Percentiles rank a stretch among this genome's conserved stretches.
Conservation (phyloP, 2,888 invertebrate genomes). For the Rotaria socialis region DNA sequence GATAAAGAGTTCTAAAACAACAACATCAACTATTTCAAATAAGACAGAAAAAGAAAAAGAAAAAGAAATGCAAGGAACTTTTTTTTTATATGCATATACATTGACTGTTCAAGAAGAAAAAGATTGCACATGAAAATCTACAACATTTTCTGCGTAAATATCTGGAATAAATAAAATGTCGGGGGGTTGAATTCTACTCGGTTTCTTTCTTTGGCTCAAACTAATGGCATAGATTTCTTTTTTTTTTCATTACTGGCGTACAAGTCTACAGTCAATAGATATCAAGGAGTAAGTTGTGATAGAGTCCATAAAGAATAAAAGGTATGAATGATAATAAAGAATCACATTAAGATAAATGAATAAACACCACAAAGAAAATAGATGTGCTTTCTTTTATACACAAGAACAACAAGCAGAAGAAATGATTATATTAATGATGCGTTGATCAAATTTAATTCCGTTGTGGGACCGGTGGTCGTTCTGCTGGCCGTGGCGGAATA, state of each 20-base stretch:
- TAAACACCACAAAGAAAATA: background rate
- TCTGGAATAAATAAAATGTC: background rate
- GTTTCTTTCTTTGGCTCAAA: background rate
- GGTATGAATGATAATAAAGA: background rate
- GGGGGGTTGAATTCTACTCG: background rate
- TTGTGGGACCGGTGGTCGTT: slow-evolving; percentile 35
- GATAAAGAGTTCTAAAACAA: background rate
- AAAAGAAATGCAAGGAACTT: background rate
- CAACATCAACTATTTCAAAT: background rate
- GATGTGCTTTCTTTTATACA: background rate
- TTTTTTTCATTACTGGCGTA: background rate
- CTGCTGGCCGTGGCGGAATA: slow-evolving; percentile 2
- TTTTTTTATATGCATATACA: background rate
- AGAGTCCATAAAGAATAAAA: background rate
- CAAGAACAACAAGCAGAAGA: background rate
- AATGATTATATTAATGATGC: background rate
- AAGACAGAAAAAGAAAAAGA: background rate
- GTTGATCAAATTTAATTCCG: background rate
- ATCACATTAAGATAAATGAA: background rate
- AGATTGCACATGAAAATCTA: background rate
- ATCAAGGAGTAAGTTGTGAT: background rate
- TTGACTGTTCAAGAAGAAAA: background rate
- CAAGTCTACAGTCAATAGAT: background rate
- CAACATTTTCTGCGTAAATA: background rate
- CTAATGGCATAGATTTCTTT: background rate